These are phyloP conservation scores for Ciconia maguari DNA, from an alignment of 2,113 vertebrate species.

Conservation along the genomic window DNA sequence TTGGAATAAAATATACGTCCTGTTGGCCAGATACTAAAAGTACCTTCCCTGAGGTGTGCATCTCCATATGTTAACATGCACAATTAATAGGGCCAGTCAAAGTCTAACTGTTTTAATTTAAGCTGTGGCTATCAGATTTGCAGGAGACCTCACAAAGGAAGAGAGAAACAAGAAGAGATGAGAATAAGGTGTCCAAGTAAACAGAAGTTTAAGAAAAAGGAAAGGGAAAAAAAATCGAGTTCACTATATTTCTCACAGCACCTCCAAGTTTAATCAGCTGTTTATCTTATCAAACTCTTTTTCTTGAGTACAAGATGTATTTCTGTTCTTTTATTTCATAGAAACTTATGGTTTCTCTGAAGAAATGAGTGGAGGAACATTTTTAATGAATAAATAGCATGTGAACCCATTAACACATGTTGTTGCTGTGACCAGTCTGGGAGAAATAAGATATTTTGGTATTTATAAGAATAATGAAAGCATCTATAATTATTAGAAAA, in stretches of 20 bases:
- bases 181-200: neutral
- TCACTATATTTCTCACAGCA: neutral
- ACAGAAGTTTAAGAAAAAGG: neutral
- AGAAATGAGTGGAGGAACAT: neutral
- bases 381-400: neutral
- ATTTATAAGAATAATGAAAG: neutral
- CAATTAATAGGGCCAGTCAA: neutral
- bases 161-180: neutral
- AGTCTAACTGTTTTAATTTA: neutral
- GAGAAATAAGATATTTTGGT: neutral
- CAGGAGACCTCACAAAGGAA: neutral
- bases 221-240: neutral
- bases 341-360: neutral
- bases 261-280: neutral
- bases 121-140: neutral
- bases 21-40: neutral
- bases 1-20: neutral
- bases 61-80: neutral
- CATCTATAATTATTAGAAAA: neutral
- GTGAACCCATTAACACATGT: neutral
- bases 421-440: neutral
- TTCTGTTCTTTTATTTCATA: neutral
- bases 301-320: neutral
- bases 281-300: neutral
- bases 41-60: neutral